phyloP scores from a whole-genome alignment of 2,113 vertebrate species.

The Elephantulus edwardii region DNA sequence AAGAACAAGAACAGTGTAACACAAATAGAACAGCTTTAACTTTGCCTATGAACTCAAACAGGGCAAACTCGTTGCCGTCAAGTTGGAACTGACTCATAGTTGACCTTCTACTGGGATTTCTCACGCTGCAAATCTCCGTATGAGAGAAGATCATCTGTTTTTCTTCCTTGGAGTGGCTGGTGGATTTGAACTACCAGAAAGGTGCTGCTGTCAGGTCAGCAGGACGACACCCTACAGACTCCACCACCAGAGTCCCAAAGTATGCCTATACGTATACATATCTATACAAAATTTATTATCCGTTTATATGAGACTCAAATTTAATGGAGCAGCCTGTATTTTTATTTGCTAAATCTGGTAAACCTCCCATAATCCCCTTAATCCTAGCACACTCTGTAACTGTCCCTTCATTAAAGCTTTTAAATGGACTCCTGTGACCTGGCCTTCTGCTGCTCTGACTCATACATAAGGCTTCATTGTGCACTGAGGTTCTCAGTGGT shows the following conservation, averaged over 20 bases:
- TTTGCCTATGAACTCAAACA: too few species aligned
- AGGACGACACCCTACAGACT: too few species aligned
- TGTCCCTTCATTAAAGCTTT: neutral
- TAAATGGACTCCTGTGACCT: neutral
- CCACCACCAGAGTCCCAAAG: too few species aligned
- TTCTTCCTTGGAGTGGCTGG: too few species aligned
- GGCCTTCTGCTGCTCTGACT: neutral
- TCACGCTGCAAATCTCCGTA: too few species aligned
- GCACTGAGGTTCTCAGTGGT: neutral
- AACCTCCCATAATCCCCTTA: neutral
- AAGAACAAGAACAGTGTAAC: neutral
- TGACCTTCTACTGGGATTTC: too few species aligned
- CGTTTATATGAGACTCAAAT: neutral
- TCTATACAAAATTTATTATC: neutral
- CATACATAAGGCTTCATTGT: neutral
- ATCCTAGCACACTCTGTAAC: neutral
- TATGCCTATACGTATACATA: neutral
- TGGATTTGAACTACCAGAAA: too few species aligned
- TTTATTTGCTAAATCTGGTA: neutral
- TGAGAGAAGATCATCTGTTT: too few species aligned
- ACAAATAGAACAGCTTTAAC: neutral
- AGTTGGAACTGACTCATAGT: too few species aligned
- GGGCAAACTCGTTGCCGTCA: too few species aligned
- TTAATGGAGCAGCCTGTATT: neutral
- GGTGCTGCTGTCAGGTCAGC: too few species aligned